Evolutionary conservation across 1,140 invertebrate species (phyloP), one percentile per base, ranked within the genome.

Genomic region (Pseudomyrmex concolor): DNA sequence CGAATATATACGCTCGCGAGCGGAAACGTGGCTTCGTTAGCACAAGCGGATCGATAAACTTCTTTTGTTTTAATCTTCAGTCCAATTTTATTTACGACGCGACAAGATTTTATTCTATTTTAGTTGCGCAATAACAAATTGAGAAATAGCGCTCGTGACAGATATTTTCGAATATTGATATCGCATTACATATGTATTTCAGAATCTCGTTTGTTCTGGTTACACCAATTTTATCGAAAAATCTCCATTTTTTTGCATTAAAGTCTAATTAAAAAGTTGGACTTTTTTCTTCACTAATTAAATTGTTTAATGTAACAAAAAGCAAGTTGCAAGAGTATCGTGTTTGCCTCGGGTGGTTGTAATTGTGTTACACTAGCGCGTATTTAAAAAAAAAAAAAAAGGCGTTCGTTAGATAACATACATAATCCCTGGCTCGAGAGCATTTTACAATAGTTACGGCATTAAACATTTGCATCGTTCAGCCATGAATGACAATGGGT

Each of bases 401-500:
- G 2, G 12, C 55, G 7, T 66, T 19, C n/a, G 5, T 80, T 80
- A 59, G 19, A 34, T 59, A 34, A 50, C 48, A 25, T 22, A 17
- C 19, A 50, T 13, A 71, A 48, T 71, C 22, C 43, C 34, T 19
- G 19, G 34, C 43, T 2, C 22, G n/a, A 50, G n/a, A n/a, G 19
- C n/a, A 80, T 80, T 80, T 80, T 70, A 70, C 71, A 80, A 80
- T 80, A 45, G 43, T 45, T 50, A 50, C 50, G 19, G 55, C 54
- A 70, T 80, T 80, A 80, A 80, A 80, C 22, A 80, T 80, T 80
- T 80, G 76, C 76, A 71, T 80, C 76, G 19, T 8, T 12, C 19
- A 17, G 66, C 76, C 59, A 80, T 80, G 66, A 80, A 80, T 80
- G 76, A 70, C 76, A 80, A 80, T 80, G 43, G 43, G 66, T 80